Base-by-base conservation (phyloP, 1,140 invertebrate genomes). In the Drosophila eugracilis region DNA sequence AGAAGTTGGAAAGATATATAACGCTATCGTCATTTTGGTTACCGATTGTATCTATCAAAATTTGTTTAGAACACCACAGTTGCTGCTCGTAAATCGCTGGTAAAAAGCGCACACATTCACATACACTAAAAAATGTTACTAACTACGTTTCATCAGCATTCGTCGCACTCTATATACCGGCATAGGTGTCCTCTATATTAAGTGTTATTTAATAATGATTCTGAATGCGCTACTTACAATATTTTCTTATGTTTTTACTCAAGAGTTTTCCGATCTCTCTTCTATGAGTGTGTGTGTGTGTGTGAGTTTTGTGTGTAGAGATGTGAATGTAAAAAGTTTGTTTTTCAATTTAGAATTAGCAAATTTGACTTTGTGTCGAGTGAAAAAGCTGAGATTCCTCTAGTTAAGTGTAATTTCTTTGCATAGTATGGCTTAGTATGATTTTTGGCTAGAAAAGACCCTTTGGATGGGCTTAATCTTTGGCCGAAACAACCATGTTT, bases 1-100 rank as follows among this genome's bases (percentile, higher is more conserved):
- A 19, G 45, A 39, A 65, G 24, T 32, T 12, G 67, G 39, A 54
- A 37, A 47, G 39, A 75, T 70, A 59, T 15, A 62, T 58, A 19
- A 60, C 59, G 58, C 48, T 42, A 39, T 52, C 19, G 55, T 65
- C 59, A 45, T 74, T 74, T 74, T 45, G 42, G 59, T 71, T 63
- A 63, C 49, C 63, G 63, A 69, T 69, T 67, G 52, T 75, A 75
- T 85, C 60, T 79, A 72, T 72, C 80, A 83, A 84, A 73, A 71
- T 42, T 80, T 77, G 77, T 74, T 79, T 76, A 80, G 80, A 85
- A 80, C 66, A 85, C 80, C 80, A 76, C 80, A 86, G 80, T 70
- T 80, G 80, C 75, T 85, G 80, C 80, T 84, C 76, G 75, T 85
- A 85, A 67, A 84, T 78, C 71, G 79, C 75, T 59, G 54, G 73